Evolutionary conservation across 2,888 invertebrate species (phyloP), one percentile per base, ranked within the genome.

Genomic region (Cryptocephalus moraei): DNA sequence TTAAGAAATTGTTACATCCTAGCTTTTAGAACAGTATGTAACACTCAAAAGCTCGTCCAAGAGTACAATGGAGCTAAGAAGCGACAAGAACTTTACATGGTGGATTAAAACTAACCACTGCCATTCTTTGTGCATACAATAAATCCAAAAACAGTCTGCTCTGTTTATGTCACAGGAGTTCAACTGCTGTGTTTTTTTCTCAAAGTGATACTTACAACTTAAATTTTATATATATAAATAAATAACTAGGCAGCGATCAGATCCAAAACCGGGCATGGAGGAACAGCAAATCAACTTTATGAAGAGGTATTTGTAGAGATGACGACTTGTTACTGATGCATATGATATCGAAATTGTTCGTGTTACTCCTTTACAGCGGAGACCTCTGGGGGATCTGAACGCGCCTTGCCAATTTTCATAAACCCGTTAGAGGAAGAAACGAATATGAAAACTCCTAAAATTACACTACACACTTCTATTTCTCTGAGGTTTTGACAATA

Each of bases 121-220:
- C 55, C 52, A 54, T 53, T 51, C 59, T 60, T 58, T 57, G 58
- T 58, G 55, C 50, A 52, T 53, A 49, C 53, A 51, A 54, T 51
- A 46, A 47, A 61, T 55, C 58, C 62, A 63, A 67, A 67, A 65
- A 66, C 63, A 64, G 56, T 65, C 62, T 69, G 69, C 69, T 69
- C 69, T 69, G 69, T 62, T 66, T 67, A 68, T 67, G 61, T 63
- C 54, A 63, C 63, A 63, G 65, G 66, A 67, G 54, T 49, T 54
- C 49, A 54, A 36, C n/a, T 36, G 36, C 11, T 36, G 43, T 59
- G 57, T 57, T 58, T 54, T 58, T 60, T 58, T 56, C 57, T 61
- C 62, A 44, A 49, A 50, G 60, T 58, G 58, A 57, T 61, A 62
- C 59, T 60, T 61, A 64, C 62, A 64, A 63, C 58, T 63, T 64